Conservation (phyloP, 1,140 invertebrate species). For the Pogonomyrmex californicus region DNA sequence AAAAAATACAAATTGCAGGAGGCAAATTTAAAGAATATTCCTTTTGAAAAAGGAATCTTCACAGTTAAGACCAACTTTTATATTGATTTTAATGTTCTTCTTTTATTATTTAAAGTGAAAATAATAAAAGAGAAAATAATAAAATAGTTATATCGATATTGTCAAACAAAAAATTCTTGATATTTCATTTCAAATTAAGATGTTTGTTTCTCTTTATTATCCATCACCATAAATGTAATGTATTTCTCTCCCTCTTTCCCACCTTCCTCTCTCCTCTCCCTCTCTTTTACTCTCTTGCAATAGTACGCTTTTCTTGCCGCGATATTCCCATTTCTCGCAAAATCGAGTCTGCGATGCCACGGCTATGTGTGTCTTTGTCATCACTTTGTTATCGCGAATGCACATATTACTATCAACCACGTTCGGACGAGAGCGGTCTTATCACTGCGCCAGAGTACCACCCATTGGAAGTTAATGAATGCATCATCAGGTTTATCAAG, state of each 20-base stretch:
- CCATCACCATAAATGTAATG: not conserved
- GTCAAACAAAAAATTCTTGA: not conserved
- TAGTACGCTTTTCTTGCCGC: not conserved
- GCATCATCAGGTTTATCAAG: slow-evolving; percentile 64
- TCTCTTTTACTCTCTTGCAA: not conserved
- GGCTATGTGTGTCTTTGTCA: slow-evolving; percentile 31
- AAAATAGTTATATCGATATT: not conserved
- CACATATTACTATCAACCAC: slow-evolving; percentile 38
- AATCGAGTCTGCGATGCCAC: not conserved
- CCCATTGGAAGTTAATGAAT: slow-evolving; percentile 58
- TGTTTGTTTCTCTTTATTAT: not conserved
- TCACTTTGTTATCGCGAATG: slow-evolving; percentile 42
- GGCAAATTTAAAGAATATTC: not conserved
- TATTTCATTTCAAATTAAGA: not conserved
- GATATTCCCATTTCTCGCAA: not conserved
- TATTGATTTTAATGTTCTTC: not conserved
- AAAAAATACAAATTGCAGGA: not conserved
- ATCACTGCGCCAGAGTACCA: slow-evolving; percentile 33
- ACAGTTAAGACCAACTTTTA: not conserved
- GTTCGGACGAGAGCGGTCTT: slow-evolving; percentile 26
- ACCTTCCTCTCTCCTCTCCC: not conserved
- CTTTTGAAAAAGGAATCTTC: not conserved
- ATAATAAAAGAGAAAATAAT: not conserved
- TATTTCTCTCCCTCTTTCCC: not conserved
- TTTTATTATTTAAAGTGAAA: not conserved